Percentiles rank a stretch among this genome's conserved stretches.
Conservation (phyloP, 1,140 invertebrate genomes). For the Tyrophagus putrescentiae region DNA sequence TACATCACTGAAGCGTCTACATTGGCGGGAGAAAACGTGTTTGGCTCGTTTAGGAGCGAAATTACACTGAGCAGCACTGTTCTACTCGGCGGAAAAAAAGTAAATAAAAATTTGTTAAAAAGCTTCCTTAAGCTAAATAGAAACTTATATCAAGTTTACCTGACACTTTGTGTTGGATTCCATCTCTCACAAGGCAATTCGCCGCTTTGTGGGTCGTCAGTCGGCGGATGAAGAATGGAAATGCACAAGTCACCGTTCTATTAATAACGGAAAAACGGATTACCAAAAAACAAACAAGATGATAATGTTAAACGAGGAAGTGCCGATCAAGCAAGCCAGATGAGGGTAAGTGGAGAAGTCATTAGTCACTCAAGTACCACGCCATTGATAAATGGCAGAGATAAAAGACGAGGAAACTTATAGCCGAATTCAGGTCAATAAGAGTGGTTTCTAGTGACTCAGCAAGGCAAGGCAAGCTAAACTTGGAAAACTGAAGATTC, state of each 20-base stretch:
- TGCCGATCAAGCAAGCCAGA: background rate
- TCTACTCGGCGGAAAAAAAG: conserved; percentile 38
- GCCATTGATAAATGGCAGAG: background rate
- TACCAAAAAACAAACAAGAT: no score
- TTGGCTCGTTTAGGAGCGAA: conserved; percentile 95
- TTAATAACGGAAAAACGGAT: no score
- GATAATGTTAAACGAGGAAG: conserved; percentile 24
- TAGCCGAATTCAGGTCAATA: background rate
- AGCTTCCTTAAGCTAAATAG: conserved; percentile 2
- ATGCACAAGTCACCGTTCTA: conserved; percentile 98
- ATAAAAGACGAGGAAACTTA: background rate
- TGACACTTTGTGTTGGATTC: conserved; percentile 99
- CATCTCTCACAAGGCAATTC: conserved; percentile 97
- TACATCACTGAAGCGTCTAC: conserved; percentile 99
- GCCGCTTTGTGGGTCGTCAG: conserved; percentile 96
- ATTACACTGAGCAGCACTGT: conserved; percentile 96
- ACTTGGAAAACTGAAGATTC: background rate
- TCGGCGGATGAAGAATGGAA: conserved; percentile 94
- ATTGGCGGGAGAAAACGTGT: conserved; percentile 97
- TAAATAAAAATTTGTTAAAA: conserved; percentile 9
- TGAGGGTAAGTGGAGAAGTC: background rate
- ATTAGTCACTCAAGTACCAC: background rate
- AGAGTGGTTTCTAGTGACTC: background rate
- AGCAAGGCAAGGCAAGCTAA: no score
- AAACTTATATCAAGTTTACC: conserved; percentile 35